Conservation (phyloP, 2,888 invertebrate genomes). For the Gortyna flavago region DNA sequence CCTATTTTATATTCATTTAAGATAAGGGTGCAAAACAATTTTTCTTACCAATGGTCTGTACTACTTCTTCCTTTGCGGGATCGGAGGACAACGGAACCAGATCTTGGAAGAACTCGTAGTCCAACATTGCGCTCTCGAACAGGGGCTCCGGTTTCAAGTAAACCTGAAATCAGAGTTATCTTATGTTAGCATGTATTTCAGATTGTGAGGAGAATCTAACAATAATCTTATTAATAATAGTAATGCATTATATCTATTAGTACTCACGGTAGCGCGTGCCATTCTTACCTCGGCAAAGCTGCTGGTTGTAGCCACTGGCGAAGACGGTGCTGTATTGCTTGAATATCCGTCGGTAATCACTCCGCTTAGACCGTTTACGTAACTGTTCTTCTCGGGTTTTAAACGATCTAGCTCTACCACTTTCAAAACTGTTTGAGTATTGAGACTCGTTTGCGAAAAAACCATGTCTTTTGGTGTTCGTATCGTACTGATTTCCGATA, state of each 20-base stretch:
- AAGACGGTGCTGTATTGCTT: conserved; percentile 72
- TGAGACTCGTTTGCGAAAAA: conserved; percentile 89
- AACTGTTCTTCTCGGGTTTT: conserved; percentile 86
- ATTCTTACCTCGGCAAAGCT: conserved; percentile 87
- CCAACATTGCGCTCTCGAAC: conserved; percentile 86
- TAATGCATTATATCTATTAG: conserved; percentile 70
- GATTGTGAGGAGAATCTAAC: conserved; percentile 69
- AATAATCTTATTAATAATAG: conserved; percentile 77
- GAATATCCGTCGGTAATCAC: conserved; percentile 82
- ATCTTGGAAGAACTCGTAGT: conserved; percentile 93
- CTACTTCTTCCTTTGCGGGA: conserved; percentile 87
- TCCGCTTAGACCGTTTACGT: conserved; percentile 82
- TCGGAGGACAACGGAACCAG: conserved; percentile 91
- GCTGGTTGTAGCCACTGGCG: conserved; percentile 80
- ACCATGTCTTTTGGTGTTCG: conserved; percentile 89
- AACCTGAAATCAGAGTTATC: conserved; percentile 81
- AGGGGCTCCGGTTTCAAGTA: conserved; percentile 86
- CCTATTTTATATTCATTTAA: background rate
- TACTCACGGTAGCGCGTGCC: conserved; percentile 82
- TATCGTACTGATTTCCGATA: conserved; percentile 86
- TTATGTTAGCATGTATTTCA: conserved; percentile 72
- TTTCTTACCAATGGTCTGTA: conserved; percentile 87
- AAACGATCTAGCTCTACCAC: conserved; percentile 89
- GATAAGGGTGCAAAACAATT: background rate
- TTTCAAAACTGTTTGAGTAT: conserved; percentile 88